Conservation (phyloP, 1,140 invertebrate genomes). For the Sipha flava region DNA sequence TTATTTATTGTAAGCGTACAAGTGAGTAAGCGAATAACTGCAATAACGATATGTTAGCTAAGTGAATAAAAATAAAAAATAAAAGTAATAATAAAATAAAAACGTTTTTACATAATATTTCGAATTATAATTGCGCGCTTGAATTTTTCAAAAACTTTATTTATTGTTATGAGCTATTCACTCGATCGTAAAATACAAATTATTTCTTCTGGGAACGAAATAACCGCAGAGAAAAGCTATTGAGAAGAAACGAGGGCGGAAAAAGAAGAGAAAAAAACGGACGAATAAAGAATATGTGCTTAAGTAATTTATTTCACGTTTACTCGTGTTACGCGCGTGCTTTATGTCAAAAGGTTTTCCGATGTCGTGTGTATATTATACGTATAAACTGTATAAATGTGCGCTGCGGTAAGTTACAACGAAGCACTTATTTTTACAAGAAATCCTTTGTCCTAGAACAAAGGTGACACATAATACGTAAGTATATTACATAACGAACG, state of each 20-base stretch:
- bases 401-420: background rate
- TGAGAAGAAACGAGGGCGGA: background rate
- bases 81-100: too few species aligned
- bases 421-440: background rate
- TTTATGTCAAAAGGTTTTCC: background rate
- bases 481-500: too few species aligned
- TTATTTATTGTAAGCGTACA: too few species aligned
- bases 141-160: too few species aligned
- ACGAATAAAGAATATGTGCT: background rate
- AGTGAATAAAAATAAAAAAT: too few species aligned
- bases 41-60: too few species aligned
- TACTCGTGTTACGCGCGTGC: background rate
- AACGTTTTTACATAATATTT: too few species aligned
- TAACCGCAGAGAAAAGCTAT: background rate
- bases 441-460: background rate
- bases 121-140: too few species aligned
- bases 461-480: background rate
- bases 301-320: constrained; percentile 8
- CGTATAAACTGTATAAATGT: background rate
- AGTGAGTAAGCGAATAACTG: too few species aligned
- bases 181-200: background rate
- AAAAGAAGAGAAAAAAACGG: background rate
- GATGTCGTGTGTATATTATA: background rate
- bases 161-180: too few species aligned
- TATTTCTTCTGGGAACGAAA: background rate